Base-by-base conservation (phyloP, 2,888 invertebrate species). In the Choristoneura rosaceana region DNA sequence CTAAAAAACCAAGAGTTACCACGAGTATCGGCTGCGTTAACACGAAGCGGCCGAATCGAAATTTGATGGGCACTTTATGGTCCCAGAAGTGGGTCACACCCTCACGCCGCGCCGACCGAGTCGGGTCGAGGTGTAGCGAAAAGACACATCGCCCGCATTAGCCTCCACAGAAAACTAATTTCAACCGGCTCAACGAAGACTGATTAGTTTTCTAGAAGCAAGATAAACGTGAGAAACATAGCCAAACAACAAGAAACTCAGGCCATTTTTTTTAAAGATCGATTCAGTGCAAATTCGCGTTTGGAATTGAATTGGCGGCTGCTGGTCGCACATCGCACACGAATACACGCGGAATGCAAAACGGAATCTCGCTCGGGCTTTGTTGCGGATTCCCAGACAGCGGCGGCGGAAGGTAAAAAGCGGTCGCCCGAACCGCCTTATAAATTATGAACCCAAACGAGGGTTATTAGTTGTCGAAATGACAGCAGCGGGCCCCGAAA, bases 361-460 rank as follows among this genome's bases (percentile, higher is more conserved):
- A 87, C 89, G 92, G 92, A 91, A 92, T 93, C 88, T 88, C 84
- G 88, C 82, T 81, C 81, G 85, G 83, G 88, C 93, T 92, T 92
- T 91, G 93, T 90, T 88, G 87, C 87, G 85, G 93, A 94, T 94
- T 93, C 94, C 90, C 94, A 94, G 94, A 94, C 94, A 88, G 86
- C 88, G 89, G 84, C 86, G 85, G 82, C 82, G 81, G 79, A 82
- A 84, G 81, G 90, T 88, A 94, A 94, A 94, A 94, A 93, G 92
- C 90, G 87, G 90, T 88, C 90, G 87, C 87, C 86, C 86, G 84
- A 82, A 82, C 88, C 85, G 87, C 87, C 89, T 88, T 89, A 87
- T 90, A 92, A 90, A 92, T 92, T 90, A 90, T 90, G 87, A 90
- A 82, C 86, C 80, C 83, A 81, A 80, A 77, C 70, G 80, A 81